Evolutionary conservation across 2,888 invertebrate genomes (phyloP).

Genomic region (Harmothoe impar): DNA sequence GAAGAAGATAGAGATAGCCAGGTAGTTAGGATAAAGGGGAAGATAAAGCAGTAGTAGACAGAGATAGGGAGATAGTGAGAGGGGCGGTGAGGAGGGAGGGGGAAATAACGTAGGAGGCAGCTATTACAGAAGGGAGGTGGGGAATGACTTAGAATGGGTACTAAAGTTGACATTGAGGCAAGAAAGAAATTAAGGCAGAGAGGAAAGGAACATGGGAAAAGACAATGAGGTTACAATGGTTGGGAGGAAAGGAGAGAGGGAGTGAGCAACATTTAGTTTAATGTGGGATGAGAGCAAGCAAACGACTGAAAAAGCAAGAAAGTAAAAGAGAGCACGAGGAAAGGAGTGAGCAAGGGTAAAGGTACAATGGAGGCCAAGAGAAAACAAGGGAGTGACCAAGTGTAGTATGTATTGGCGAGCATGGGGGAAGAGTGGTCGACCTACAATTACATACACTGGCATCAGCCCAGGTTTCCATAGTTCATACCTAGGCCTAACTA

Average conservation of each 20-base stretch:
- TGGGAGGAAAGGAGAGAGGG: not conserved
- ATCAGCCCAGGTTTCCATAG: too few relatives aligned
- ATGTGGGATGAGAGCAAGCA: not conserved
- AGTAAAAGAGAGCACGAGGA: not conserved
- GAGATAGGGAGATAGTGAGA: too few relatives aligned
- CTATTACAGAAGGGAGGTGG: too few relatives aligned
- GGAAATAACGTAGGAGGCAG: too few relatives aligned
- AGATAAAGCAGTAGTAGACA: too few relatives aligned
- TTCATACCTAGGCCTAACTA: too few relatives aligned
- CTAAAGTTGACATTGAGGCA: not conserved
- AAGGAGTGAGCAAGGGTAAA: not conserved
- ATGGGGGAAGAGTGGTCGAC: not conserved
- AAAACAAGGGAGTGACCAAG: not conserved
- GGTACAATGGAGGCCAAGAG: not conserved
- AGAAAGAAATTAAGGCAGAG: not conserved
- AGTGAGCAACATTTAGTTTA: not conserved
- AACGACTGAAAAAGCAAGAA: not conserved
- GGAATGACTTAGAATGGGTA: too few relatives aligned
- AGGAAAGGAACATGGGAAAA: not conserved
- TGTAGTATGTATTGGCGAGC: too few relatives aligned
- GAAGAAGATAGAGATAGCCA: too few relatives aligned
- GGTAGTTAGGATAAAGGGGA: too few relatives aligned
- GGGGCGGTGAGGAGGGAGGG: too few relatives aligned
- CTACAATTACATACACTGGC: too few relatives aligned
- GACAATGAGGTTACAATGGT: not conserved